phyloP scores from a whole-genome alignment of 2,888 invertebrate species.

The Gymnosoma rotundatum region DNA sequence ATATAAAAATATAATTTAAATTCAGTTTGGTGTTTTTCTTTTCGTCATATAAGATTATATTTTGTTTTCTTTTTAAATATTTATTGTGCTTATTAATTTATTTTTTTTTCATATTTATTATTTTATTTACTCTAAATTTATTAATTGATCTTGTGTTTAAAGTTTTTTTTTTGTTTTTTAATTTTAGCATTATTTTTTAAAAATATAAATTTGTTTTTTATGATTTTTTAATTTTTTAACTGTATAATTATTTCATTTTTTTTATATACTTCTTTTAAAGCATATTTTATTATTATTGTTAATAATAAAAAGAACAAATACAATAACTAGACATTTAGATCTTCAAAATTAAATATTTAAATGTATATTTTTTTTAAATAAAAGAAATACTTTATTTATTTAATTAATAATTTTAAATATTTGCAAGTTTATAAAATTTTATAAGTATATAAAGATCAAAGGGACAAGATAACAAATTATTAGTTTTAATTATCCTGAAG shows the following conservation, averaged over 20 bases:
- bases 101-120: conserved; percentile 68
- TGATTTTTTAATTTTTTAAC: conserved; percentile 1
- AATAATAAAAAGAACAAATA: conserved; percentile 55
- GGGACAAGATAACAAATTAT: not conserved
- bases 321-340: conserved; percentile 60
- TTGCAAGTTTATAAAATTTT: conserved; percentile 5
- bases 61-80: conserved; percentile 11
- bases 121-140: conserved; percentile 58
- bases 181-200: conserved; percentile 41
- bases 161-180: conserved; percentile 47
- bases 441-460: not conserved
- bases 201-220: conserved; percentile 43
- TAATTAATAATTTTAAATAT: not conserved
- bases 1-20: not conserved
- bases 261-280: not conserved
- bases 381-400: not conserved
- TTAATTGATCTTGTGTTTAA: conserved; percentile 67
- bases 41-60: conserved; percentile 2
- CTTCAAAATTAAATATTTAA: conserved; percentile 12
- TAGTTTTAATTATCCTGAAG: no score
- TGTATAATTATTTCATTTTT: no score
- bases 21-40: conserved; percentile 54
- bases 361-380: not conserved
- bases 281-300: not conserved
- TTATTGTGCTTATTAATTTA: conserved; percentile 59